Conservation (phyloP, 2,797 vertebrate species). For the Triplophysa yarkandensis region DNA sequence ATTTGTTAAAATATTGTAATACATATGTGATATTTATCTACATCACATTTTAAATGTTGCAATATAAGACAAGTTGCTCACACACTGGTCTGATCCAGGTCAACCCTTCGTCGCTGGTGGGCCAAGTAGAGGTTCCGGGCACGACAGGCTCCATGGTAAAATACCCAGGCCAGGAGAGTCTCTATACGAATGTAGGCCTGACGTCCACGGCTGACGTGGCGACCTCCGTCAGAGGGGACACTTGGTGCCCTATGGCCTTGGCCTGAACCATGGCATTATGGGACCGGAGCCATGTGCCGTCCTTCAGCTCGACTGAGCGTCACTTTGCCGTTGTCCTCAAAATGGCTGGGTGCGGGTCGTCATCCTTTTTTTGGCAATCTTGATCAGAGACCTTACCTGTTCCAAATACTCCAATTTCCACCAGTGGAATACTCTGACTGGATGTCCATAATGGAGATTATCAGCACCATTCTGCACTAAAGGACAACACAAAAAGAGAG, state of each 20-base stretch:
- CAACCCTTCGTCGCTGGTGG: constrained; percentile 86
- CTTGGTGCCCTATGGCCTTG: constrained; percentile 94
- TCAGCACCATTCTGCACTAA: constrained; percentile 55
- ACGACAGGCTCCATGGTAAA: constrained; percentile 84
- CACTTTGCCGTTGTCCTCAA: constrained; percentile 50
- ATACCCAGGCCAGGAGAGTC: constrained; percentile 88
- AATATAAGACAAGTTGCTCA: background rate
- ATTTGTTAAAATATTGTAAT: background rate
- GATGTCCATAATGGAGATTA: constrained; percentile 62
- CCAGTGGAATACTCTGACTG: constrained; percentile 70
- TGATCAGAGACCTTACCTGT: constrained; percentile 22
- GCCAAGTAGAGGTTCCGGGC: constrained; percentile 79
- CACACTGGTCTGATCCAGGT: constrained; percentile 71
- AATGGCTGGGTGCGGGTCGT: constrained; percentile 62
- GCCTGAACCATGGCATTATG: constrained; percentile 75
- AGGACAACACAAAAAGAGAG: constrained; percentile 61
- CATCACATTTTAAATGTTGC: background rate
- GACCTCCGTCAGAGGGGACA: constrained; percentile 86
- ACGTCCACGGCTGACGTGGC: constrained; percentile 87
- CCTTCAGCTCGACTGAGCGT: constrained; percentile 56
- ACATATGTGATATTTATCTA: background rate
- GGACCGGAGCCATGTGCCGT: constrained; percentile 61
- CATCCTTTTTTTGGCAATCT: constrained; percentile 53
- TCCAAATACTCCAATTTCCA: constrained; percentile 51
- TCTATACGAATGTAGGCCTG: constrained; percentile 89